These are phyloP conservation scores for Tor tambroides DNA, from an alignment of 2,113 vertebrate genomes.

Conservation along the genomic window DNA sequence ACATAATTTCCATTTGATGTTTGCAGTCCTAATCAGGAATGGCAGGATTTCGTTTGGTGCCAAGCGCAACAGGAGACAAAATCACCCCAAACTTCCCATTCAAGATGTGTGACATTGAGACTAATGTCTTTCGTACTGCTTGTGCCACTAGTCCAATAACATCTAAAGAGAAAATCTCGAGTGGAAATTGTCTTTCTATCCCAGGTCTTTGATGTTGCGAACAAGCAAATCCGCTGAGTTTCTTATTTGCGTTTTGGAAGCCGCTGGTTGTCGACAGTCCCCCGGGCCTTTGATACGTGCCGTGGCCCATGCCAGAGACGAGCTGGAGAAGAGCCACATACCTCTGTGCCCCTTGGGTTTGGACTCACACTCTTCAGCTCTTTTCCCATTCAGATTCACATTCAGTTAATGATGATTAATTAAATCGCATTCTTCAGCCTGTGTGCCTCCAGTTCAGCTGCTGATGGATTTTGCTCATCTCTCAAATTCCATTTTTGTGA, in stretches of 20 bases:
- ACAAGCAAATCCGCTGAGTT: constrained; percentile 59
- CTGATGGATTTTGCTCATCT: background rate
- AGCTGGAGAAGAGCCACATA: constrained; percentile 57
- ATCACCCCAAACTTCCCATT: constrained; percentile 20
- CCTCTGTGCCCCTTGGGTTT: constrained; percentile 41
- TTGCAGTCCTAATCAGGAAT: constrained; percentile 38
- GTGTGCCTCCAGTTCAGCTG: background rate
- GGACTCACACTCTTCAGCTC: constrained; percentile 19
- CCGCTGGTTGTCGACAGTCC: constrained; percentile 55
- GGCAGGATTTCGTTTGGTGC: constrained; percentile 15
- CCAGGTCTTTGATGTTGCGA: constrained; percentile 61
- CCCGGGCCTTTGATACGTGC: constrained; percentile 63
- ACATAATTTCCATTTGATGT: constrained; percentile 47
- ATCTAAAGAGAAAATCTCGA: constrained; percentile 62
- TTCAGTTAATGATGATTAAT: constrained; percentile 21
- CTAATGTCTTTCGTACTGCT: constrained; percentile 34
- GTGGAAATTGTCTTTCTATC: constrained; percentile 56
- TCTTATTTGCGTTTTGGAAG: constrained; percentile 61
- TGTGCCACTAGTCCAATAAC: constrained; percentile 54
- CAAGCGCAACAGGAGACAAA: constrained; percentile 25
- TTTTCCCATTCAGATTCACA: constrained; percentile 8
- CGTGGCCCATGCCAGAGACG: constrained; percentile 56
- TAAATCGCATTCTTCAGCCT: background rate
- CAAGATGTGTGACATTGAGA: constrained; percentile 4
- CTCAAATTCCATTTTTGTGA: background rate